These are phyloP conservation scores for Ridgeia piscesae DNA, from an alignment of 1,140 invertebrate genomes.

Conservation along the genomic window DNA sequence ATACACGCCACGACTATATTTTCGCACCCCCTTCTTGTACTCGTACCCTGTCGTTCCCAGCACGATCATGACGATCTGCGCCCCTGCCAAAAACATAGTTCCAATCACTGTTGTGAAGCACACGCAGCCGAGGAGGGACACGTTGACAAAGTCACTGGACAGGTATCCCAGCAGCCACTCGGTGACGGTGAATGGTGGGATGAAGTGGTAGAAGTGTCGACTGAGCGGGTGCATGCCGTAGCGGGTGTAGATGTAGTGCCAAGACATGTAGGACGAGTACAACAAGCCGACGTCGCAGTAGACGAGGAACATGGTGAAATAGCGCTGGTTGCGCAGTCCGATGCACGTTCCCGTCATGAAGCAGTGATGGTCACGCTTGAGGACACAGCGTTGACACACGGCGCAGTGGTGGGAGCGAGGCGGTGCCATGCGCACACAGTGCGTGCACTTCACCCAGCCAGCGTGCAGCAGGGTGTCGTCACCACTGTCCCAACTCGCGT, in stretches of 20 bases:
- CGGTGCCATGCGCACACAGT: conserved; percentile 46
- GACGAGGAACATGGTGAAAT: conserved; percentile 41
- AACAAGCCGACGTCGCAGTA: conserved; percentile 36
- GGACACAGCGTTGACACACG: conserved; percentile 46
- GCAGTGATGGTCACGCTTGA: conserved; percentile 53
- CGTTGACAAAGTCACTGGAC: conserved; percentile 28
- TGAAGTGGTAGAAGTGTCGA: conserved; percentile 31
- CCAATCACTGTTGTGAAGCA: conserved; percentile 30
- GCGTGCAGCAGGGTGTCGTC: not conserved
- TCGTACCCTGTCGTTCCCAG: conserved; percentile 42
- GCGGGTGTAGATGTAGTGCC: conserved; percentile 36
- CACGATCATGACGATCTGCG: conserved; percentile 36
- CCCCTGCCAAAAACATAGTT: conserved; percentile 33
- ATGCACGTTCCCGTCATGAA: conserved; percentile 50
- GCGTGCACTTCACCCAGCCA: conserved; percentile 40
- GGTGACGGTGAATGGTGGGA: conserved; percentile 35
- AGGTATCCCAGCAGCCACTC: conserved; percentile 36
- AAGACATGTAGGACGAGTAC: conserved; percentile 36
- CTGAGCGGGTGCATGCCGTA: conserved; percentile 23
- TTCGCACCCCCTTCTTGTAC: conserved; percentile 30
- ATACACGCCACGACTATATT: conserved; percentile 29
- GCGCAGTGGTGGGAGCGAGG: conserved; percentile 49
- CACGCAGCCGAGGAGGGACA: conserved; percentile 34
- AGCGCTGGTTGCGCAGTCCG: conserved; percentile 45
- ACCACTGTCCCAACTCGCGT: not conserved